Evolutionary conservation across 2,113 vertebrate genomes (phyloP), one percentile per base, ranked within the genome.

Genomic region (Bos javanicus): DNA sequence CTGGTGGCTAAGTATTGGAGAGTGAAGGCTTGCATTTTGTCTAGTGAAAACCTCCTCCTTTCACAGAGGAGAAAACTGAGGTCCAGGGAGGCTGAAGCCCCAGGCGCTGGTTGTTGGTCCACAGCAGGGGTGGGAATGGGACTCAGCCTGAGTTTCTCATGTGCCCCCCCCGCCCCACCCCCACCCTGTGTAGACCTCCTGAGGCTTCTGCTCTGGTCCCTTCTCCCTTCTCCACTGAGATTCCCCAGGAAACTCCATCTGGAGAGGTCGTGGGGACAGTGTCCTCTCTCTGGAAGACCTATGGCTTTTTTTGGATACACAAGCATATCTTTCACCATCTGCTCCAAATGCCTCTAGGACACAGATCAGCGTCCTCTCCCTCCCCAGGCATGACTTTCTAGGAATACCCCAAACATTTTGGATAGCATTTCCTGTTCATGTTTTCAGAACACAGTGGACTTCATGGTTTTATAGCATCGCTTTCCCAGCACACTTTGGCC

Each of bases 111-210:
- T 59, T 76, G 50, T 59, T 60, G 36, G 6, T 64, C 1, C 52
- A 21, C 1, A 46, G 3, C 12, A 30, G 54, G 6, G 43, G 43
- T n/a, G 12, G 46, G 39, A 89, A 25, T 59, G 19, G 3, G 54
- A 50, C 50, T 6, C 23, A 25, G 23, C 39, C 71, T 64, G 74
- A 19, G 54, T 60, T 26, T 91, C 28, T 71, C 36, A 17, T 26
- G 19, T 36, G 16, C 26, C 23, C 11, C 21, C 21, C 21, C 48
- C 3, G 2, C 11, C 26, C 28, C 16, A 36, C 50, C 52, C 54
- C 11, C 1, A 28, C 9, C 46, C 33, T 8, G 0, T 2, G 0
- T 43, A 52, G 30, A 36, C 28, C 25, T 48, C n/a, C 19, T 17
- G 26, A 64, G 12, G 33, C 14, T 30, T 60, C 60, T 1, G 0